Conservation (phyloP, 92 coral and sea anemone genomes). For the Scolanthus callimorphus region DNA sequence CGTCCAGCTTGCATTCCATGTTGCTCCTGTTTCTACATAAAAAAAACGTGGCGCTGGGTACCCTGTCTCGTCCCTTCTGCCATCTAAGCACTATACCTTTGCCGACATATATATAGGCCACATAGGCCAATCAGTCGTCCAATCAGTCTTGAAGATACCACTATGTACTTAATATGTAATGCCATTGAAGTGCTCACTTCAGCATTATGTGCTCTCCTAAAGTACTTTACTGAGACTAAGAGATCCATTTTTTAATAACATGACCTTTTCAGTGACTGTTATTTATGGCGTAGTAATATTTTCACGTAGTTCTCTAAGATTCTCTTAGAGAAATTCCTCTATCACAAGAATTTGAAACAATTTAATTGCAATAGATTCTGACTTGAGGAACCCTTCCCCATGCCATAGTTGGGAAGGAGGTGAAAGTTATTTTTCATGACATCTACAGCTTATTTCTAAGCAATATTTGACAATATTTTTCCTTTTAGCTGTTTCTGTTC, state of each 20-base stretch:
- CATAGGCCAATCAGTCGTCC: no score
- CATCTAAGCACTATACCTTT: no score
- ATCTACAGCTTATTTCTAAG: conserved; percentile 12
- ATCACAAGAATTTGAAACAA: conserved; percentile 22
- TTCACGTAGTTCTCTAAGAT: conserved; percentile 14
- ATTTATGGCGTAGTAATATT: conserved; percentile 19
- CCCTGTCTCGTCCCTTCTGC: no score
- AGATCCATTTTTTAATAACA: conserved; percentile 16
- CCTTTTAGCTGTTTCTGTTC: conserved; percentile 4
- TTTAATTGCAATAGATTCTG: conserved; percentile 17
- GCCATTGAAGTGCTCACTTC: no score
- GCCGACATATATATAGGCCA: no score
- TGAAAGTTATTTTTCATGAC: conserved; percentile 26
- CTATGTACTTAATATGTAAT: no score
- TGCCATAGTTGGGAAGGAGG: conserved; percentile 28
- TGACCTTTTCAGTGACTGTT: conserved; percentile 21
- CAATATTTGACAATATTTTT: conserved; percentile 14
- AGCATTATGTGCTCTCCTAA: background rate
- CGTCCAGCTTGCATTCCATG: no score
- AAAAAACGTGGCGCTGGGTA: no score
- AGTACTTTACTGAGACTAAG: background rate
- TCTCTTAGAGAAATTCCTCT: conserved; percentile 18
- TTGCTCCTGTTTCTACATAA: no score
- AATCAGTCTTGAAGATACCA: no score
- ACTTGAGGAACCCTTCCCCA: conserved; percentile 28